phyloP scores from a whole-genome alignment of 1,140 invertebrate genomes.

The Coenobita brevimanus region DNA sequence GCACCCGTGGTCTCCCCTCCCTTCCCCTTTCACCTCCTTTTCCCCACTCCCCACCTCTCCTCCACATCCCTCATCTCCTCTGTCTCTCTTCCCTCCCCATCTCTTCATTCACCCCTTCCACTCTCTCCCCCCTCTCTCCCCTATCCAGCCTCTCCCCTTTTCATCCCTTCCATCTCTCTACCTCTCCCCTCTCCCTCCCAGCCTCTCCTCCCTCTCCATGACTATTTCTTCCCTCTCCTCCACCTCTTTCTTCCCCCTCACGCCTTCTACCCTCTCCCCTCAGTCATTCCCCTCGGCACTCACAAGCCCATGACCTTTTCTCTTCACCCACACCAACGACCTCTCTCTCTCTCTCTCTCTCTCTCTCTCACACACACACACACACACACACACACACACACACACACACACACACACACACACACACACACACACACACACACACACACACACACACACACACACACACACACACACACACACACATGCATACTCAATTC shows the following conservation, averaged over 20 bases:
- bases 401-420: too few relatives aligned
- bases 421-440: too few relatives aligned
- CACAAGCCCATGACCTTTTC: not conserved
- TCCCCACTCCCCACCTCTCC: not conserved
- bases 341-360: not conserved
- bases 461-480: too few relatives aligned
- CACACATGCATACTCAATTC: too few relatives aligned
- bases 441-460: too few relatives aligned
- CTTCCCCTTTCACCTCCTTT: too few relatives aligned
- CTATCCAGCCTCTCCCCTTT: not conserved
- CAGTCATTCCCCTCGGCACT: not conserved
- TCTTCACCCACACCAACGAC: not conserved
- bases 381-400: too few relatives aligned
- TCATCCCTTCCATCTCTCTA: not conserved
- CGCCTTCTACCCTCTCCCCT: not conserved
- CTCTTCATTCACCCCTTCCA: not conserved
- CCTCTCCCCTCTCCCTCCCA: not conserved
- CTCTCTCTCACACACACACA: too few relatives aligned
- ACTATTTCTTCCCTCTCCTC: not conserved
- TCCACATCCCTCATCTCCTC: not conserved
- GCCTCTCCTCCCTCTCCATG: not conserved
- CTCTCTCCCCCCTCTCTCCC: constrained; percentile 4
- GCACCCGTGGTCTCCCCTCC: too few relatives aligned
- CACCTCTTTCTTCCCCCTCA: not conserved
- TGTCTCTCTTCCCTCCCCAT: not conserved